These are phyloP conservation scores for Emydocephalus ijimae DNA, from an alignment of 2,113 vertebrate species.

Conservation along the genomic window DNA sequence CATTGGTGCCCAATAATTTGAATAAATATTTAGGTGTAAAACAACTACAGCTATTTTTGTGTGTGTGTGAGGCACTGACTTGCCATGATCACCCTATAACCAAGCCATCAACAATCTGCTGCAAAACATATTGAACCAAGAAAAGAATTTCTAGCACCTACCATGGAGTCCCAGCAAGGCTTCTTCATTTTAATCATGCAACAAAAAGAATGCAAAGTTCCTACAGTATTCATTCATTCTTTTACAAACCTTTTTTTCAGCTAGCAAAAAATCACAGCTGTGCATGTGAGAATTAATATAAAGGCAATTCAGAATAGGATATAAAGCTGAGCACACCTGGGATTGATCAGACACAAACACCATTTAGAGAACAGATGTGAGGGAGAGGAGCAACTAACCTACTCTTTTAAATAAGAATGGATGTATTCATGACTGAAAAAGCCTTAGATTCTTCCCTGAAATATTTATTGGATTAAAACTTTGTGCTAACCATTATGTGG, in stretches of 20 bases:
- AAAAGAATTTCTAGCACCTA: neutral
- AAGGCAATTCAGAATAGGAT: neutral
- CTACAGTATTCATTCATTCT: neutral
- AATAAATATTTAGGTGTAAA: conserved; percentile 13
- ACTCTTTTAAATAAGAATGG: neutral
- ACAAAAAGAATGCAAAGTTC: neutral
- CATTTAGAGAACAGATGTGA: neutral
- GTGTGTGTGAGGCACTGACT: neutral
- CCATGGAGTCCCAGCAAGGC: neutral
- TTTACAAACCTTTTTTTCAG: neutral
- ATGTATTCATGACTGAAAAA: neutral
- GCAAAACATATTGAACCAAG: neutral
- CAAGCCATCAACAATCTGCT: neutral
- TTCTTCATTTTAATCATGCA: neutral
- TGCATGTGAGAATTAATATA: neutral
- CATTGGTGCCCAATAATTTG: neutral
- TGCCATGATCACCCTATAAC: neutral
- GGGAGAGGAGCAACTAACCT: neutral
- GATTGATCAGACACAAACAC: neutral
- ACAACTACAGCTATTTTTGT: neutral
- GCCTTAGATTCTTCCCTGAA: neutral
- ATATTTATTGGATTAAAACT: neutral
- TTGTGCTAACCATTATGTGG: neutral
- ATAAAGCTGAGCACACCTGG: neutral
- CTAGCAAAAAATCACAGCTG: conserved; percentile 2